Conservation (phyloP, 2,113 vertebrate genomes). For the Laterallus jamaicensis region DNA sequence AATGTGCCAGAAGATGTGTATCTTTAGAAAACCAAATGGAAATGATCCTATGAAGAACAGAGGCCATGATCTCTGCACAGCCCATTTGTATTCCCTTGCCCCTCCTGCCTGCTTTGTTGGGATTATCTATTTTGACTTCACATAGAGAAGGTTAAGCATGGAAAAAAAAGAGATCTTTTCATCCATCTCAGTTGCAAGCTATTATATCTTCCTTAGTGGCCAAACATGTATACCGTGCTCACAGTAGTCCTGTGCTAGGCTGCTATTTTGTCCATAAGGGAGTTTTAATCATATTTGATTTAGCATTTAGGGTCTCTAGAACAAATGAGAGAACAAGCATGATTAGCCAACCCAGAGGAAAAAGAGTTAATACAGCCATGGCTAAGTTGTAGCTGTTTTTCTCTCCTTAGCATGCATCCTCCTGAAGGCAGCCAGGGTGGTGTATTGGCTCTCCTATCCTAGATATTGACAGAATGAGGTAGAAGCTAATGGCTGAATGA, state of each 20-base stretch:
- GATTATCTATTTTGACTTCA: background rate
- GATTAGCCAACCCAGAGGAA: background rate
- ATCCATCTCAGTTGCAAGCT: background rate
- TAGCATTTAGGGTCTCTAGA: background rate
- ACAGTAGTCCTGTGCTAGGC: background rate
- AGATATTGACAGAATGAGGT: constrained; percentile 50
- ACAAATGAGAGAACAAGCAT: background rate
- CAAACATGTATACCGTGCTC: background rate
- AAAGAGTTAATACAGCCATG: background rate
- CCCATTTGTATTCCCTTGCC: background rate
- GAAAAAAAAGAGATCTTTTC: background rate
- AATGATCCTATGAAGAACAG: background rate
- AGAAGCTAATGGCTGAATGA: constrained; percentile 34
- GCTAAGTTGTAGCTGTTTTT: background rate
- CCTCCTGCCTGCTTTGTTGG: background rate
- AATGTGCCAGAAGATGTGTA: background rate
- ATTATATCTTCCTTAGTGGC: background rate
- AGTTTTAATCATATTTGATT: background rate
- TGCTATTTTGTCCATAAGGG: background rate
- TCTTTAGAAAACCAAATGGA: background rate
- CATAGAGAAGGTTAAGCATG: background rate
- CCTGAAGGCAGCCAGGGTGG: background rate
- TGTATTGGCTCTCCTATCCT: background rate
- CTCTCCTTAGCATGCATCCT: background rate
- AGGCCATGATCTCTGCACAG: background rate